Base-by-base conservation (phyloP, 2,888 invertebrate genomes). In the Ecdyonurus torrentis region DNA sequence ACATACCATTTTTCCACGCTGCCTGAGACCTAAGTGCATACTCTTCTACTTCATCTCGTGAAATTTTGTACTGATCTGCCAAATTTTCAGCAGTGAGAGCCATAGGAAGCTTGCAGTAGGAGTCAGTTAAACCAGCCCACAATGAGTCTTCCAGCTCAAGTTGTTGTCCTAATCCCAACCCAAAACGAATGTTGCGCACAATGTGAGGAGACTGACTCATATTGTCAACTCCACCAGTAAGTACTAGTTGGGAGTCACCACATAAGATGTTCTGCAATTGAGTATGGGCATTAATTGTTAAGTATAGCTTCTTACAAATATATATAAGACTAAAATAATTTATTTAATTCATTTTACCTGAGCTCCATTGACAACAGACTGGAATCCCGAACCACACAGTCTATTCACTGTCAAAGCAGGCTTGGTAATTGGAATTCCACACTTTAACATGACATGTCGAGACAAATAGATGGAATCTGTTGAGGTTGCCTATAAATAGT, bases 361-460 rank as follows among this genome's bases (percentile, higher is more conserved):
- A 52, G 89, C 88, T 62, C 88, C 91, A 77, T 86, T 93, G 20
- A 96, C 84, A 66, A 99, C 79, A 0, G 98, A 84, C 74, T 99
- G 98, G 76, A 99, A 99, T 1, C 98, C 98, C 25, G 96, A 96
- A 19, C 98, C 99, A 75, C 99, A 99, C 20, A 99, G 80, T 66
- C 98, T 80, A 78, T 98, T 99, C 60, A 99, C 83, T 61, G 87
- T 86, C 1, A 93, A 78, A 0, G 91, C 94, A 1, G 96, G 95
- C 65, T 78, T 84, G 58, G 91, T 87, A 67, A 86, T 76, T 5
- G 95, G 93, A 63, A 98, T 84, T 59, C 95, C 96, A 67, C 84
- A 82, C 69, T 86, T 83, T 20, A 99, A 79, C 0, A 85, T 82
- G n/a, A 89, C 86, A 74, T 98, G 97, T 7, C 98, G 84, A 0